Evolutionary conservation across 1,140 invertebrate species (phyloP).

Genomic region (Trichogramma pretiosum): DNA sequence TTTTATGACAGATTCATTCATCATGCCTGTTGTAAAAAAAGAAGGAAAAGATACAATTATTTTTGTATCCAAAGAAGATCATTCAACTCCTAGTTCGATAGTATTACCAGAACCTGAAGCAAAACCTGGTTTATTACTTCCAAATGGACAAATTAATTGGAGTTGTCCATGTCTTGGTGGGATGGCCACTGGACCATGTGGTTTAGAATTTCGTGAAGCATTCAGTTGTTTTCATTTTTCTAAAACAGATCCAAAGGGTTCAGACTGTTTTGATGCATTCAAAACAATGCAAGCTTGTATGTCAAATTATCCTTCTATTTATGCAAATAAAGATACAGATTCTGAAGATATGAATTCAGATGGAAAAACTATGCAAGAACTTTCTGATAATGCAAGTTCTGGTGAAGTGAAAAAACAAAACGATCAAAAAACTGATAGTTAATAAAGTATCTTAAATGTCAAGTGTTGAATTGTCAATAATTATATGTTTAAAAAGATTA

Average conservation of each 20-base stretch:
- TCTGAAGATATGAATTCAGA: no score
- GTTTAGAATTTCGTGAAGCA: constrained; percentile 82
- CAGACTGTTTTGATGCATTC: constrained; percentile 85
- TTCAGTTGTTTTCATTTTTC: constrained; percentile 93
- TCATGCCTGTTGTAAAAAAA: constrained; percentile 41
- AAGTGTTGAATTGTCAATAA: no score
- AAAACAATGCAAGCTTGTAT: constrained; percentile 88
- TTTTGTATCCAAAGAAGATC: constrained; percentile 74
- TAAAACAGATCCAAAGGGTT: constrained; percentile 70
- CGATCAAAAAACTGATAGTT: no score
- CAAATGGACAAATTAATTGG: constrained; percentile 93
- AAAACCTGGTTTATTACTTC: constrained; percentile 69
- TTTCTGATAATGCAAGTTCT: no score
- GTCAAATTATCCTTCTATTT: constrained; percentile 77
- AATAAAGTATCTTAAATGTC: not conserved
- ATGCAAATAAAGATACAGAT: constrained; percentile 53
- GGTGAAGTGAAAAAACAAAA: no score
- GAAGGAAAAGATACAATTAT: constrained; percentile 76
- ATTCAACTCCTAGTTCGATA: constrained; percentile 62
- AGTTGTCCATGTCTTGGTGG: constrained; percentile 92
- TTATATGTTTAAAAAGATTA: no score
- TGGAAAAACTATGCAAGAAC: no score
- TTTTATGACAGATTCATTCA: no score
- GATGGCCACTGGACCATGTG: constrained; percentile 92
- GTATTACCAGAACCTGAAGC: constrained; percentile 63